Evolutionary conservation across 1,140 invertebrate species (phyloP).

Genomic region (Drosophila suzukii): DNA sequence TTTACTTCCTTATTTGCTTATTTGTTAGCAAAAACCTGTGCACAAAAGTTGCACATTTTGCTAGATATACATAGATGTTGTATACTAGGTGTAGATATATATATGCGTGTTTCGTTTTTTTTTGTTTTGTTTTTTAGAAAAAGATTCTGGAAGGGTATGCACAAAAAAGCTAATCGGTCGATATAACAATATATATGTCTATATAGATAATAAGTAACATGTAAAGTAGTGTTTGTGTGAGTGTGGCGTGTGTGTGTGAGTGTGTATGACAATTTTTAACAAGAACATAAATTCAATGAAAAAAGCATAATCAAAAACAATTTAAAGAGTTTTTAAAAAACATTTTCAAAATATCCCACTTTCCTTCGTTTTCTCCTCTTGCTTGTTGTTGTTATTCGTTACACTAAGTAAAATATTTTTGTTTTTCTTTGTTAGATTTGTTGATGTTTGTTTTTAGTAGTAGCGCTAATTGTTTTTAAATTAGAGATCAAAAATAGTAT

Average conservation of each 20-base stretch:
- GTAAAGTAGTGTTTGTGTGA: constrained; percentile 43
- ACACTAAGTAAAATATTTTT: constrained; percentile 57
- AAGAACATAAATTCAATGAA: constrained; percentile 61
- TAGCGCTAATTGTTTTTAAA: constrained; percentile 74
- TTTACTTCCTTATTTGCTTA: constrained; percentile 7
- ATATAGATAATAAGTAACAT: constrained; percentile 80
- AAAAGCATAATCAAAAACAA: constrained; percentile 48
- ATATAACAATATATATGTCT: constrained; percentile 77
- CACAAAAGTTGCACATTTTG: constrained; percentile 64
- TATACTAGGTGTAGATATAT: constrained; percentile 33
- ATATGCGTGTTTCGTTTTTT: constrained; percentile 60
- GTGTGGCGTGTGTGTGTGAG: constrained; percentile 21
- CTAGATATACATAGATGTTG: constrained; percentile 45
- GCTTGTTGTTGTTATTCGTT: constrained; percentile 25
- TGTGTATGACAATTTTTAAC: constrained; percentile 54
- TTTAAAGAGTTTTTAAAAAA: constrained; percentile 48
- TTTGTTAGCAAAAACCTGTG: constrained; percentile 40
- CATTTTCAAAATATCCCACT: constrained; percentile 47
- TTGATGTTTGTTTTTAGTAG: constrained; percentile 45
- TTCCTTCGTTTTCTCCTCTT: constrained; percentile 18
- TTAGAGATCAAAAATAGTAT: constrained; percentile 81
- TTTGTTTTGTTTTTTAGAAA: constrained; percentile 48
- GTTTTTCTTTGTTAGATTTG: constrained; percentile 46
- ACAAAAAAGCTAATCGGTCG: constrained; percentile 77
- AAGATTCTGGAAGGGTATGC: constrained; percentile 75